These are phyloP conservation scores for Gorsachius magnificus DNA, from an alignment of 2,797 vertebrate genomes.

Conservation along the genomic window DNA sequence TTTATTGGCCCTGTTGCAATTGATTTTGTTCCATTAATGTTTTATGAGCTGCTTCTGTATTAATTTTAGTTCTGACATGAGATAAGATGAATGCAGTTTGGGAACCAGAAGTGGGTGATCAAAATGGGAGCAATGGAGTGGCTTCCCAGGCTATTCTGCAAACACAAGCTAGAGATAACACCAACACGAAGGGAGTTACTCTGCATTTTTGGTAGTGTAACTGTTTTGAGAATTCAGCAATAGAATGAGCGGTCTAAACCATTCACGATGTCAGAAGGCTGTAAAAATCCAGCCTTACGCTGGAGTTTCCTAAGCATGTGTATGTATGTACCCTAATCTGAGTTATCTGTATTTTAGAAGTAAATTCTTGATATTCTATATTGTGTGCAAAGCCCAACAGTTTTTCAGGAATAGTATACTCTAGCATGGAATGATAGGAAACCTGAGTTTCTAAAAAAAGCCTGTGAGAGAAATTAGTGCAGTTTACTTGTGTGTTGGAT, in stretches of 20 bases:
- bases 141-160: background rate
- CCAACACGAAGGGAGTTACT: background rate
- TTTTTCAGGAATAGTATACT: background rate
- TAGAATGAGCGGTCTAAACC: background rate
- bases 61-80: background rate
- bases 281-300: background rate
- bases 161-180: background rate
- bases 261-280: background rate
- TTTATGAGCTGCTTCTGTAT: background rate
- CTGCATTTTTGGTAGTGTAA: background rate
- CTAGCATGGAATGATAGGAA: background rate
- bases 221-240: background rate
- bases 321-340: background rate
- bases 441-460: background rate
- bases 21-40: background rate
- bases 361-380: background rate
- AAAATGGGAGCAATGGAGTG: background rate
- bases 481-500: background rate
- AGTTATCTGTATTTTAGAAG: background rate
- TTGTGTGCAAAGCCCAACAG: background rate
- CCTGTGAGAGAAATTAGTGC: background rate
- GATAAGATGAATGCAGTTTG: background rate
- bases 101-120: background rate
- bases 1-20: background rate
- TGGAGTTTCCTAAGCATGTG: background rate